Base-by-base conservation (phyloP, 2,888 invertebrate genomes). In the Maniola hyperantus region DNA sequence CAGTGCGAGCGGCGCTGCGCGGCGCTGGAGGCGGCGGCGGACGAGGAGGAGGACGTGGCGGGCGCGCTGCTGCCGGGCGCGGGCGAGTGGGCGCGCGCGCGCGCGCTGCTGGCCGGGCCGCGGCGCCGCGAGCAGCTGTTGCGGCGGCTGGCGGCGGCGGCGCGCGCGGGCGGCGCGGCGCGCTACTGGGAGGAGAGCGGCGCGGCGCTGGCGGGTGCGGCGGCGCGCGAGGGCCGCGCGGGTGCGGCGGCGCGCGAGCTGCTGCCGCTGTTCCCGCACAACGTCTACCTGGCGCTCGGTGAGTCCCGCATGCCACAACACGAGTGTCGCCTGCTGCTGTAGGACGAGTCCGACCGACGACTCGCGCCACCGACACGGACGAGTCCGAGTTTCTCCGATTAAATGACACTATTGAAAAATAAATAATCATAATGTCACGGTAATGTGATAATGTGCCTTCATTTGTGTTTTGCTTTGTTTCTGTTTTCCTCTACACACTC, bases 171-270 rank as follows among this genome's bases (percentile, higher is more conserved):
- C 61, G 62, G 72, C 62, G 63, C 61, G 55, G 78, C 79, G 68
- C 75, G 83, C 69, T 84, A 80, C 82, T 76, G 74, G 73, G 84
- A 85, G 84, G 80, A 81, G 74, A 58, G 65, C 64, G 84, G 83
- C 61, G 75, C 76, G 72, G 83, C 84, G 73, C 74, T 73, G 65
- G 73, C 68, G 64, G 72, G 69, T 48, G 69, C 69, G 42, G 67
- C 69, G 55, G 67, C 57, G 55, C 60, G 68, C 55, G 71, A 54
- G 67, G 67, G 58, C 33, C 60, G 78, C 69, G 66, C 70, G 64
- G 69, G 71, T 46, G 61, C 65, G 61, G 71, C 65, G 61, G 80
- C 80, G 70, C 75, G 74, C 42, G 58, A 67, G 18, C 75, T 80
- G 20, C 74, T 78, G 34, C 73, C 69, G 15, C 72, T 72, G 58